Conservation (phyloP, 30 jellyfish, hydroid and myxozoan species). For the Pelagia noctiluca region DNA sequence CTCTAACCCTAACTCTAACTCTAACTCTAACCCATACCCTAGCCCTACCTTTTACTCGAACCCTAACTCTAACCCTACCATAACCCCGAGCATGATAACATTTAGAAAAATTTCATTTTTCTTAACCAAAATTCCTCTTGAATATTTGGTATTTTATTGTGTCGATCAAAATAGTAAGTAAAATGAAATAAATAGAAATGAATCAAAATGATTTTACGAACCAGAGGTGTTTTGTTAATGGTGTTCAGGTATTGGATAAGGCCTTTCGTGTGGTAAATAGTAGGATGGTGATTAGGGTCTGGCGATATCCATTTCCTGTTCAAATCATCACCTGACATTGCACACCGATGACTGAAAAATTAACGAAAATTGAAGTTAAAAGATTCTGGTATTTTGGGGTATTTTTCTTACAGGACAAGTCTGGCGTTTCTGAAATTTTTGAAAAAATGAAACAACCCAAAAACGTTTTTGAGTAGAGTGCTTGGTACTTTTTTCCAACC, state of each 20-base stretch:
- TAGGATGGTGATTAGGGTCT: conserved; percentile 75
- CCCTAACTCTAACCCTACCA: too few relatives aligned
- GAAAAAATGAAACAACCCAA: too few relatives aligned
- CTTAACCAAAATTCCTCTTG: too few relatives aligned
- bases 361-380: background rate
- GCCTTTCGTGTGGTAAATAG: conserved; percentile 80
- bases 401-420: background rate
- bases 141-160: background rate
- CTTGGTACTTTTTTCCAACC: too few relatives aligned
- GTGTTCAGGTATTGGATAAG: conserved; percentile 63
- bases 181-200: background rate
- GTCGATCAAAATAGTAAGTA: background rate
- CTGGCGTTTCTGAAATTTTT: too few relatives aligned
- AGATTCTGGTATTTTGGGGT: background rate
- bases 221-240: conserved; percentile 80
- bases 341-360: conserved; percentile 87
- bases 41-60: too few relatives aligned
- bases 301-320: conserved; percentile 96
- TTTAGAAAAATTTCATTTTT: too few relatives aligned
- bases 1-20: too few relatives aligned
- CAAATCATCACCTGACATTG: conserved; percentile 89
- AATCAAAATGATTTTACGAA: conserved; percentile 28
- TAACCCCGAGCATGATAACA: too few relatives aligned
- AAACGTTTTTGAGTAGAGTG: too few relatives aligned
- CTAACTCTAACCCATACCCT: too few relatives aligned